Evolutionary conservation across 2,888 invertebrate genomes (phyloP).

Genomic region (Pemphredon lugubris): DNA sequence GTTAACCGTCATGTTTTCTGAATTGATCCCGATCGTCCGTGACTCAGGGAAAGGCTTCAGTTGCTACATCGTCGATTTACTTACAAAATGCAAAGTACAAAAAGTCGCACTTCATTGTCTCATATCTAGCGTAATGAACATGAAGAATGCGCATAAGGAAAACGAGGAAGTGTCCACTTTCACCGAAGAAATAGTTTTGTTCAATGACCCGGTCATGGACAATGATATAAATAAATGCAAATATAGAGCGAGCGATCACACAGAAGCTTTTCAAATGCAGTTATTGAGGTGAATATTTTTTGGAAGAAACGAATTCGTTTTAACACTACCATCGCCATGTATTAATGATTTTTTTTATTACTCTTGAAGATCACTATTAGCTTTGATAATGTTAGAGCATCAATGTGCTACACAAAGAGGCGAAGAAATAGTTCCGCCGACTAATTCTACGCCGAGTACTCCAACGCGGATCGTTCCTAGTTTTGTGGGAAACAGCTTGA

Average conservation of each 20-base stretch:
- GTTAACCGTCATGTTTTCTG: slow-evolving; percentile 87
- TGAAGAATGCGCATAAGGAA: slow-evolving; percentile 80
- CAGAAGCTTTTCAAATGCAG: slow-evolving; percentile 87
- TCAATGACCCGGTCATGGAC: slow-evolving; percentile 85
- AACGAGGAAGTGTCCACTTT: slow-evolving; percentile 84
- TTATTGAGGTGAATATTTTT: slow-evolving; percentile 82
- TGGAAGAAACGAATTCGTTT: background rate
- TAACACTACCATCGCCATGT: background rate
- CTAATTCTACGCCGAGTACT: slow-evolving; percentile 67
- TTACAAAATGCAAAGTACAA: slow-evolving; percentile 91
- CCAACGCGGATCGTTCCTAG: slow-evolving; percentile 72
- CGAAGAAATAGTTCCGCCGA: slow-evolving; percentile 75
- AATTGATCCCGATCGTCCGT: slow-evolving; percentile 88
- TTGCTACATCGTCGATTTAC: slow-evolving; percentile 88
- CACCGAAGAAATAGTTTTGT: slow-evolving; percentile 88
- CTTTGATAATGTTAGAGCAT: slow-evolving; percentile 89
- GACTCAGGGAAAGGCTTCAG: slow-evolving; percentile 90
- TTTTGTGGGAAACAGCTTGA: slow-evolving; percentile 79
- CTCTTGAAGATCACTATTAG: slow-evolving; percentile 84
- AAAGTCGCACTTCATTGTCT: slow-evolving; percentile 91
- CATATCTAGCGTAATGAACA: slow-evolving; percentile 88
- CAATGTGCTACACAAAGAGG: slow-evolving; percentile 84
- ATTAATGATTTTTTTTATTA: slow-evolving; percentile 10
- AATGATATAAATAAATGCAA: slow-evolving; percentile 82
- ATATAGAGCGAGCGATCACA: slow-evolving; percentile 84